Evolutionary conservation across 2,888 invertebrate species (phyloP), one percentile per base, ranked within the genome.

Genomic region (Ernsta delagoae): DNA sequence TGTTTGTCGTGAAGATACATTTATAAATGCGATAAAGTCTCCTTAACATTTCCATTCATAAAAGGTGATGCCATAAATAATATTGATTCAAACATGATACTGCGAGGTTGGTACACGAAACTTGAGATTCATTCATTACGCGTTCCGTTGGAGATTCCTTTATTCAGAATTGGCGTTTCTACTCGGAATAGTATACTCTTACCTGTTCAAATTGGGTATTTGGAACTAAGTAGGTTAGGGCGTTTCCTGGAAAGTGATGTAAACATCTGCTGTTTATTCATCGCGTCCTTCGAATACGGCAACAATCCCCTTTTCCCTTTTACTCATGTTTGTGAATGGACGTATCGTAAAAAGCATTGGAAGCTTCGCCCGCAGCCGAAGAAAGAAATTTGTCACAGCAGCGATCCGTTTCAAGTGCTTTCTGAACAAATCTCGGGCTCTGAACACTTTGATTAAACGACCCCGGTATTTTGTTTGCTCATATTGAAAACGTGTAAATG

Each of bases 191-290:
- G 16, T 48, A 61, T 41, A 59, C 59, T 41, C 16, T 12, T 61
- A 60, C 65, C 65, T 41, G 61, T 50, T 56, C 60, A 63, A 62
- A 69, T 69, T 50, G 63, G 50, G 41, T 56, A 24, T 57, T 67
- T 12, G 24, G 31, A 60, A 45, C 45, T 57, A 59, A 34, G 50
- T 39, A 56, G 56, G 66, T 12, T 39, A 56, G 56, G 66, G 34
- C 54, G 39, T 62, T 68, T 62, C 56, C 39, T 24, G 67, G 24
- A 39, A 56, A 56, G 61, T 68, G 68, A 41, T 59, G 63, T 59
- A 71, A 72, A 72, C 87, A 87, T 79, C 83, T 86, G 86, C 83
- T 89, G 86, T 88, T 88, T 88, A 88, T 90, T 88, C 87, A 88
- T 84, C 80, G 82, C 73, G 76, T 72, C 78, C 80, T 75, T 4